Evolutionary conservation across 2,797 vertebrate species (phyloP), one percentile per base, ranked within the genome.

Genomic region (Cyprinella venusta): DNA sequence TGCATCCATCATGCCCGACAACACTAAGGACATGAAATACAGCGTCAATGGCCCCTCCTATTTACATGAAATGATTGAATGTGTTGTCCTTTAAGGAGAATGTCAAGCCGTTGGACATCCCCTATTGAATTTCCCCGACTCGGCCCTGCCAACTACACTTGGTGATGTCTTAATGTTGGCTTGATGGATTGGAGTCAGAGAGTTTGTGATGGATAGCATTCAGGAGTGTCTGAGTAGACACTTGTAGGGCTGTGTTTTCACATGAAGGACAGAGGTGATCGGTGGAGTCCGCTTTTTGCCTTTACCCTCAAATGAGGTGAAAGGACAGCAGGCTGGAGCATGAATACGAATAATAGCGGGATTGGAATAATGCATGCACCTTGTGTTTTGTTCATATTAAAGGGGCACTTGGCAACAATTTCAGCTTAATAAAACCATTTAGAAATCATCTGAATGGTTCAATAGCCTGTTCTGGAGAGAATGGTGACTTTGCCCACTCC

Each of bases 61-160:
- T 93, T 94, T 94, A 90, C 92, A 93, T 94, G 83, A 84, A 91
- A 90, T 92, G 92, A 94, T 94, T 92, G 90, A 94, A 88, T 89
- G 85, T 83, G 88, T 90, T 87, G 89, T 93, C 92, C 91, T 91
- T 92, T 89, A 83, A 70, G 79, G 72, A 81, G 76, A 87, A 86
- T 86, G 87, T 84, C 87, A 89, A 85, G 61, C 56, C 30, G 36
- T 52, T 78, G 79, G 76, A 90, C 48, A 78, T 75, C 68, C 64
- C 59, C 86, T 88, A 82, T 80, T 90, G 87, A 90, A 85, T 86
- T 76, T 42, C 40, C 61, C n/a, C 5, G 42, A 52, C 76, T 56
- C 26, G 6, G 63, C 8, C 84, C 70, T 87, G 83, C 84, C 87
- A 89, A 83, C 84, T 84, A 77, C 88, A 85, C 79, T 84, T 77